Evolutionary conservation across 1,140 invertebrate species (phyloP), one percentile per base, ranked within the genome.

Genomic region (Drosophila ercepeae): DNA sequence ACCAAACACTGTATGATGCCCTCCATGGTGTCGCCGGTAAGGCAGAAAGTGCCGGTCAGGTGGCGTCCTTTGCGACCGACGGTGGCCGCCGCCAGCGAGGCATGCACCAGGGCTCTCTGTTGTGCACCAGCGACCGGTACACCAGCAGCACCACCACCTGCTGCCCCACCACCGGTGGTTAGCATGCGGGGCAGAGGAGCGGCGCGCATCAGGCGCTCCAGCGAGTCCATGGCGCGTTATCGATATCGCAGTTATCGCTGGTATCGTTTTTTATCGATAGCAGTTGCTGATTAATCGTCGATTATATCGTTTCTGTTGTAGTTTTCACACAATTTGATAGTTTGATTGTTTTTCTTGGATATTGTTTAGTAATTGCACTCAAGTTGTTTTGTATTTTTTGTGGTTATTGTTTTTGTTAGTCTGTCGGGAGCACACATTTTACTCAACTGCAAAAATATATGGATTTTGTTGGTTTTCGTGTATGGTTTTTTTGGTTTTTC

Each of bases 1-100:
- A 97, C 96, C 76, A 97, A 93, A 92, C 96, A 97, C 93, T 97
- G 96, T 92, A 97, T 97, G 84, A 97, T 97, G 75, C 96, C 96
- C 86, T 97, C 96, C 96, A 97, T 97, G 46, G 96, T 97, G 92
- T 97, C 96, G 25, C 96, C 96, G 25, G 96, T 96, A 32, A 97
- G 94, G 82, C 96, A 96, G 92, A 97, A 97, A 41, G 96, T 97
- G 54, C 96, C 96, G 4, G 95, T 96, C 42, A 97, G 93, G 89
- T 97, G 96, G 58, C 96, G 93, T 64, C 95, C 95, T 84, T 96
- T 95, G 63, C 95, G 94, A 2, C 95, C 95, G 39, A 95, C 93
- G 14, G 93, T 92, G 29, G 95, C 94, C 1, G 95, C 95, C 61
- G 95, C 95, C 64, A 96, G 92, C 68, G 95, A 95, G 39, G 95